Conservation (phyloP, 2,113 vertebrate species). For the Gallinago jamesoni region DNA sequence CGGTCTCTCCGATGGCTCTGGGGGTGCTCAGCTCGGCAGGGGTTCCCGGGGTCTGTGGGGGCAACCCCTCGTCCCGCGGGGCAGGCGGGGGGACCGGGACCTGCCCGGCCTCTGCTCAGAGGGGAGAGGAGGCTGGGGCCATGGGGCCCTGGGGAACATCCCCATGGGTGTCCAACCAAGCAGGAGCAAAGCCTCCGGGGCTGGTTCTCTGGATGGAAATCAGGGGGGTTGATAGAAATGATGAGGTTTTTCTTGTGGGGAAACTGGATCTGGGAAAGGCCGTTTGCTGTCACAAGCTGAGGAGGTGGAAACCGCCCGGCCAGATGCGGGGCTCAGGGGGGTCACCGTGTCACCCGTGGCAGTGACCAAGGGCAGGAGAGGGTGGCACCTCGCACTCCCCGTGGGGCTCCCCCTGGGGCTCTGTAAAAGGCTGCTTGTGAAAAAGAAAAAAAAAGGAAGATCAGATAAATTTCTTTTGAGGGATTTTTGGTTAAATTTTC, state of each 20-base stretch:
- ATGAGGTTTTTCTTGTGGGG: neutral
- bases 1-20: fast-evolving
- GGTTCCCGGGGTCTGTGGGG: neutral
- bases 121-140: fast-evolving
- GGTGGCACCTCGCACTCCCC: neutral
- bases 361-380: neutral
- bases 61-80: neutral
- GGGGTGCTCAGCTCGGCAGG: neutral
- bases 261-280: neutral
- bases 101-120: neutral
- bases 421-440: neutral
- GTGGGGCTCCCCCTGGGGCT: neutral
- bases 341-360: fast-evolving
- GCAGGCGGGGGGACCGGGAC: neutral
- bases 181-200: neutral
- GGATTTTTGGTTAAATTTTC: neutral
- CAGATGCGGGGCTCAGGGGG: fast-evolving
- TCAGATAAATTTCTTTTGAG: neutral
- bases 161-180: neutral
- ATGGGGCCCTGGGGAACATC: fast-evolving
- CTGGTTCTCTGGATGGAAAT: neutral
- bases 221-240: neutral
- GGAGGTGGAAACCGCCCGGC: fast-evolving
- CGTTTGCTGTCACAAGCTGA: neutral
- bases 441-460: neutral